phyloP scores from a whole-genome alignment of 2,797 vertebrate genomes.

The Sarcoramphus papa region DNA sequence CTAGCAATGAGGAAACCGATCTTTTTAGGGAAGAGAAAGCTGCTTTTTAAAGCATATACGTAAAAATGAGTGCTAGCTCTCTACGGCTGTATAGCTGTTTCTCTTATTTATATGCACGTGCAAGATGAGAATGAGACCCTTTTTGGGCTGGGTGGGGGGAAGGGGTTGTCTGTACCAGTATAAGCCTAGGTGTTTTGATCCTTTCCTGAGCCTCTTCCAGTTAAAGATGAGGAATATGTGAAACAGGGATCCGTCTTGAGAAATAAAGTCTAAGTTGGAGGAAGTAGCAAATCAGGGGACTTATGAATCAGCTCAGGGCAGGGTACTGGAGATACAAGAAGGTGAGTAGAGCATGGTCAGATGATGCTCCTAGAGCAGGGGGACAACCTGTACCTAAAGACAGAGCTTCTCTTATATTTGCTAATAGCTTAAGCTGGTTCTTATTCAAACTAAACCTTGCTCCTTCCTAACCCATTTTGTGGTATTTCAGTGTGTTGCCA shows the following conservation, averaged over 20 bases:
- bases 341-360: not conserved
- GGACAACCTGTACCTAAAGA: not conserved
- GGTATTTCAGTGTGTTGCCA: not conserved
- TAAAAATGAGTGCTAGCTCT: not conserved
- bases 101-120: not conserved
- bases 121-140: not conserved
- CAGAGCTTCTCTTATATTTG: not conserved
- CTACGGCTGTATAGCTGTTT: not conserved
- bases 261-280: not conserved
- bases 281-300: not conserved
- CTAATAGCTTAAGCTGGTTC: not conserved
- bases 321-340: not conserved
- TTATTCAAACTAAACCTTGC: slow-evolving; percentile 21
- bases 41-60: not conserved
- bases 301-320: not conserved
- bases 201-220: not conserved
- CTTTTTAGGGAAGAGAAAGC: not conserved
- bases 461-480: not conserved
- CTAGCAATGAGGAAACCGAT: not conserved
- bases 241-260: not conserved
- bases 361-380: not conserved
- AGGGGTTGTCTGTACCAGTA: not conserved
- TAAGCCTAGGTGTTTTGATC: not conserved
- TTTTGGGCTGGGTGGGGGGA: not conserved
- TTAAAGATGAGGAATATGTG: not conserved